Conservation (phyloP, 2,888 invertebrate genomes). For the Caenorhabditis sp. region DNA sequence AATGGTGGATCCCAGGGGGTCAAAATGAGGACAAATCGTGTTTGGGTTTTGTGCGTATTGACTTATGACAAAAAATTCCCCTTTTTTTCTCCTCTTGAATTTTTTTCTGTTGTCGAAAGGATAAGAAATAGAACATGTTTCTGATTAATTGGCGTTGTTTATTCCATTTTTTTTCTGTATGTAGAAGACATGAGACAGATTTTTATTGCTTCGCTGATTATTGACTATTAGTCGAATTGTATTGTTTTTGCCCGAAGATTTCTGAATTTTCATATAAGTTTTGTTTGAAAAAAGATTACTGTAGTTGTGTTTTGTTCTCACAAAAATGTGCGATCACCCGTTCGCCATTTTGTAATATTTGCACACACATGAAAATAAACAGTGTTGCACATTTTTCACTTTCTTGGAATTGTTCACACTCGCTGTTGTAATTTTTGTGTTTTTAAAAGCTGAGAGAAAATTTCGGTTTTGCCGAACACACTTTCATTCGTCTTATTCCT, state of each 20-base stretch:
- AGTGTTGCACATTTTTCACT: neutral
- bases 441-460: too few relatives aligned
- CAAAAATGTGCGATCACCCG: neutral
- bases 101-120: neutral
- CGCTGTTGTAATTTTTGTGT: too few relatives aligned
- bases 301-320: too few relatives aligned
- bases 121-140: neutral
- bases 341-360: neutral
- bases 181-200: neutral
- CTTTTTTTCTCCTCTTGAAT: neutral
- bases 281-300: too few relatives aligned
- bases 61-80: neutral
- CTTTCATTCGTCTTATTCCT: neutral
- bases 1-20: slow-evolving; percentile 2
- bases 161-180: neutral
- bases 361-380: neutral
- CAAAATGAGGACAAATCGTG: slow-evolving; percentile 6
- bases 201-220: neutral
- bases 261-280: too few relatives aligned
- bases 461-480: neutral
- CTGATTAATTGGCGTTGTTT: neutral
- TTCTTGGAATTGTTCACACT: neutral
- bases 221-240: neutral
- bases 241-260: too few relatives aligned
- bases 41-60: neutral